These are phyloP conservation scores for Metallyticus violacea DNA, from an alignment of 2,888 invertebrate genomes.

Conservation along the genomic window DNA sequence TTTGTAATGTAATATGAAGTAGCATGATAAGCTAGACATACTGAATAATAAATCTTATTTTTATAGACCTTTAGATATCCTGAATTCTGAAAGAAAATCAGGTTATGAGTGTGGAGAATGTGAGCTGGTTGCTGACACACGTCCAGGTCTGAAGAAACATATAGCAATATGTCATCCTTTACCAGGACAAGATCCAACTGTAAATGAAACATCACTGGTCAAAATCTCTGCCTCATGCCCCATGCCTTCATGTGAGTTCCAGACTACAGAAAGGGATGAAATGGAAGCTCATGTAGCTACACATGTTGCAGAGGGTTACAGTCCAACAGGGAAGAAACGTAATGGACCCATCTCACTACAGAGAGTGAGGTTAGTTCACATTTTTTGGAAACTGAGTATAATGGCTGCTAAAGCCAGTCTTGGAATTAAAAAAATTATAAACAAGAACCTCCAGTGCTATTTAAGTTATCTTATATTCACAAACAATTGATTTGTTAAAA, in stretches of 20 bases:
- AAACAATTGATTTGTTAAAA: no score
- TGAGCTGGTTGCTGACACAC: slow-evolving; percentile 46
- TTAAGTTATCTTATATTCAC: no score
- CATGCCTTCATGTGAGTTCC: slow-evolving; percentile 40
- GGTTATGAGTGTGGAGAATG: slow-evolving; percentile 49
- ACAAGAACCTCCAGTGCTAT: no score
- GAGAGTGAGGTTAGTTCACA: slow-evolving; percentile 47
- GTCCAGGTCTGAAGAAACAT: slow-evolving; percentile 48
- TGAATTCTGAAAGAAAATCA: slow-evolving; percentile 38
- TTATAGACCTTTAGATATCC: slow-evolving; percentile 12
- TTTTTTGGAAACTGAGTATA: neutral
- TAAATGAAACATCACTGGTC: slow-evolving; percentile 32
- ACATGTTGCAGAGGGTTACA: slow-evolving; percentile 48
- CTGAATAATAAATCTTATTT: neutral
- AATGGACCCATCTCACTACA: slow-evolving; percentile 43
- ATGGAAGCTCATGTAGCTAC: slow-evolving; percentile 49
- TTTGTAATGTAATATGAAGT: no score
- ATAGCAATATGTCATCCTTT: slow-evolving; percentile 45
- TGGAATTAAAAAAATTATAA: no score
- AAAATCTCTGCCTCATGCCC: slow-evolving; percentile 35
- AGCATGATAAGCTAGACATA: no score
- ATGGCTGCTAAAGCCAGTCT: neutral
- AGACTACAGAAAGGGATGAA: slow-evolving; percentile 46
- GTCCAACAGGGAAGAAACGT: slow-evolving; percentile 48
- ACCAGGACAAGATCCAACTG: slow-evolving; percentile 33